These are phyloP conservation scores for Pterois miles DNA, from an alignment of 2,797 vertebrate genomes.

Conservation along the genomic window DNA sequence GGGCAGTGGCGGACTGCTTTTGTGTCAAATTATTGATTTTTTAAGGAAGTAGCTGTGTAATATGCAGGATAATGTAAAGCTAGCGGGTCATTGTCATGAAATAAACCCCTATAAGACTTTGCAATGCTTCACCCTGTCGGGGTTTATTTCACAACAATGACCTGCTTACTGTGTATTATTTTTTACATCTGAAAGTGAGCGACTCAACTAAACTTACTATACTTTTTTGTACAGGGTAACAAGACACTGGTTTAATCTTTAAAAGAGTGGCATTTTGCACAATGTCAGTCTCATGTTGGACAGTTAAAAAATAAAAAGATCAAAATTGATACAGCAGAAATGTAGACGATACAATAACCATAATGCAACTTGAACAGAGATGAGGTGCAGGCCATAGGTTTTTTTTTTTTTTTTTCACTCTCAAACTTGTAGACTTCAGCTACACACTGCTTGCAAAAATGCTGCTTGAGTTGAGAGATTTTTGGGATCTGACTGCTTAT, in stretches of 20 bases:
- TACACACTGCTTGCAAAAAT: not conserved
- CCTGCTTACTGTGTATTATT: too few relatives aligned
- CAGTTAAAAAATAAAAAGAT: not conserved
- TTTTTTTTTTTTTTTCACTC: not conserved
- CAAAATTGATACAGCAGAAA: not conserved
- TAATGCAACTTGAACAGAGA: too few relatives aligned
- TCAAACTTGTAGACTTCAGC: not conserved
- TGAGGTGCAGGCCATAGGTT: too few relatives aligned
- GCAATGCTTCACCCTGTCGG: too few relatives aligned
- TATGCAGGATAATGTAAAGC: too few relatives aligned
- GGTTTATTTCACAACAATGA: too few relatives aligned
- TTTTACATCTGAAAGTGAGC: not conserved
- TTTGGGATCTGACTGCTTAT: slow-evolving; percentile 4
- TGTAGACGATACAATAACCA: not conserved
- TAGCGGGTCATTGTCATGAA: too few relatives aligned
- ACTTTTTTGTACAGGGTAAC: not conserved
- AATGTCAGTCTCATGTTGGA: not conserved
- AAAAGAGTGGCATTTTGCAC: not conserved
- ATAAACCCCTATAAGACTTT: too few relatives aligned
- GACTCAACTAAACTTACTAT: not conserved
- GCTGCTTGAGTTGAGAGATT: not conserved
- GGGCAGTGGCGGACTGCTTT: too few relatives aligned
- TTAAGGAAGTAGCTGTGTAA: too few relatives aligned
- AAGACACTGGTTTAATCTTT: not conserved
- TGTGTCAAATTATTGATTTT: too few relatives aligned